These are phyloP conservation scores for Pyxicephalus adspersus DNA, from an alignment of 2,113 vertebrate species.

Conservation along the genomic window DNA sequence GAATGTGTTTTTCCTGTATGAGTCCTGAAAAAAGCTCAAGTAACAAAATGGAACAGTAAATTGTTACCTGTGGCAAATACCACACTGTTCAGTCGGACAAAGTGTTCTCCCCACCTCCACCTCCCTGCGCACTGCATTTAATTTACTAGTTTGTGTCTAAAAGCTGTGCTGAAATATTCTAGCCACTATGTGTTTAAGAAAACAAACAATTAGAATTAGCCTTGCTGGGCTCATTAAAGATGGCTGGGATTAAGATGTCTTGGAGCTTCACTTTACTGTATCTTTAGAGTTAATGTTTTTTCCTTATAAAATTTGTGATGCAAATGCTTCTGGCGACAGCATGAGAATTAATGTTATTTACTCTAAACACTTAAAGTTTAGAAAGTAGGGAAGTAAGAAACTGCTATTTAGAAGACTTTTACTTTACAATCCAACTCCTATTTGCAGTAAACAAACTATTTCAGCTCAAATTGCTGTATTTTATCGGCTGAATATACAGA, in stretches of 20 bases:
- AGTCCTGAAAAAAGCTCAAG: neutral
- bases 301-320: slow-evolving; percentile 35
- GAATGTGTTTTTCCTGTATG: slow-evolving; percentile 13
- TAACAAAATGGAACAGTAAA: neutral
- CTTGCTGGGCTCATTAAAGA: slow-evolving; percentile 46
- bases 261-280: slow-evolving; percentile 39
- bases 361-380: slow-evolving; percentile 4
- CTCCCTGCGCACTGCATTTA: neutral
- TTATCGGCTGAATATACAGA: no score
- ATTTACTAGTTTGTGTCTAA: neutral
- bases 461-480: no score
- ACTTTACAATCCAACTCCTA: no score
- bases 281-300: slow-evolving; percentile 36
- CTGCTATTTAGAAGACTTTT: neutral
- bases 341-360: slow-evolving; percentile 28
- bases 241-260: slow-evolving; percentile 39
- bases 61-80: neutral
- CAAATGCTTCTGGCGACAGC: slow-evolving; percentile 29
- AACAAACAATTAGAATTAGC: slow-evolving; percentile 35
- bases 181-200: slow-evolving; percentile 28
- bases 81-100: neutral
- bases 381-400: neutral
- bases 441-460: no score
- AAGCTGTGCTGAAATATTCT: neutral
- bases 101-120: neutral